These are phyloP conservation scores for Cotesia glomerata DNA, from an alignment of 1,140 invertebrate genomes.

Conservation along the genomic window DNA sequence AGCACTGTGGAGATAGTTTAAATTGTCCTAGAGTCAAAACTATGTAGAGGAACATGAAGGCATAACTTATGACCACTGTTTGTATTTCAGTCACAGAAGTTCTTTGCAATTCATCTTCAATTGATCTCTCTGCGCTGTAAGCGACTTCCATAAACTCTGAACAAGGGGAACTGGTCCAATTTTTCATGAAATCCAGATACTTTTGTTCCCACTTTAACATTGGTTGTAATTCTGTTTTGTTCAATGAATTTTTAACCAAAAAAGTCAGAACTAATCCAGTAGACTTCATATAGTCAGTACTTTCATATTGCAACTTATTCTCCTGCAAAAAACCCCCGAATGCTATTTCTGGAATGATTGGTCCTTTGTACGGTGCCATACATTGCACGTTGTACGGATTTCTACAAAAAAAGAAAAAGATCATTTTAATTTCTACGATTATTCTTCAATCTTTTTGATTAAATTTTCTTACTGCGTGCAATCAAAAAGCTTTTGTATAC, in stretches of 20 bases:
- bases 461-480: slow-evolving; percentile 55
- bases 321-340: slow-evolving; percentile 75
- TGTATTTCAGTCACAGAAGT: slow-evolving; percentile 80
- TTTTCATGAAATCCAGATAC: slow-evolving; percentile 76
- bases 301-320: slow-evolving; percentile 47
- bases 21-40: slow-evolving; percentile 83
- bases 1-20: slow-evolving; percentile 62
- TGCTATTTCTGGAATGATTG: slow-evolving; percentile 80
- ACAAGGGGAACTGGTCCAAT: slow-evolving; percentile 67
- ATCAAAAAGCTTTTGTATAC: slow-evolving; percentile 61
- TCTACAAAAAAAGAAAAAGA: slow-evolving; percentile 49
- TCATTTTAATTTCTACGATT: too few species aligned
- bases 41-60: slow-evolving; percentile 93
- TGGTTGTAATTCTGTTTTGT: slow-evolving; percentile 63
- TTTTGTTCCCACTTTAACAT: slow-evolving; percentile 81
- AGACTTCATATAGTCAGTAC: slow-evolving; percentile 65
- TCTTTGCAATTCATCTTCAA: slow-evolving; percentile 86
- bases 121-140: slow-evolving; percentile 83
- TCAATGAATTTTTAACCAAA: slow-evolving; percentile 73
- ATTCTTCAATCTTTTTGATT: too few species aligned
- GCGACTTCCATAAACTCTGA: slow-evolving; percentile 76
- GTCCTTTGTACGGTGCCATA: slow-evolving; percentile 82
- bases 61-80: slow-evolving; percentile 86
- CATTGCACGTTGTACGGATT: slow-evolving; percentile 71
- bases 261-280: slow-evolving; percentile 79